Conservation (phyloP, 2,113 vertebrate genomes). For the Propithecus coquereli region DNA sequence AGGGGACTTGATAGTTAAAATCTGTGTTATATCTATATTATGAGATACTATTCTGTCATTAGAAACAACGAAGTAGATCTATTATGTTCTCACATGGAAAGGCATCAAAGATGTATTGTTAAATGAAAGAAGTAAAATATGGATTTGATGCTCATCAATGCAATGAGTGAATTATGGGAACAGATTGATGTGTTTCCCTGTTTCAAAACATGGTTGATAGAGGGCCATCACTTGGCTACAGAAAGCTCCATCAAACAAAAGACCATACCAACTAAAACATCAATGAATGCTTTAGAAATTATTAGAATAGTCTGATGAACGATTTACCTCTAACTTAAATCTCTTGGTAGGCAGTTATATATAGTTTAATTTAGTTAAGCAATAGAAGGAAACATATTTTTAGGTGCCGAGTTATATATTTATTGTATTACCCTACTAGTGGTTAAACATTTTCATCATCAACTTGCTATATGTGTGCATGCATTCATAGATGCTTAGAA, state of each 20-base stretch:
- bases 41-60: not conserved
- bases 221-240: not conserved
- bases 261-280: not conserved
- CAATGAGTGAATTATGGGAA: not conserved
- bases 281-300: not conserved
- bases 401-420: not conserved
- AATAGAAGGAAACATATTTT: not conserved
- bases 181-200: not conserved
- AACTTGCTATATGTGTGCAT: not conserved
- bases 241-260: slow-evolving; percentile 32
- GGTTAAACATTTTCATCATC: not conserved
- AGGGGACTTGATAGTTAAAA: not conserved
- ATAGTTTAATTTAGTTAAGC: not conserved
- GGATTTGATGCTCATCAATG: not conserved
- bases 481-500: not conserved
- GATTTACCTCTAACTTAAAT: not conserved
- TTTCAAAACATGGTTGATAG: slow-evolving; percentile 2
- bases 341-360: not conserved
- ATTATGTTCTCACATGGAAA: not conserved
- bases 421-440: not conserved
- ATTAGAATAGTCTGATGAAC: not conserved
- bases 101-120: not conserved
- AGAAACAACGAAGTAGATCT: not conserved
- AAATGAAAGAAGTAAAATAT: not conserved
- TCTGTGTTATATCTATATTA: not conserved